These are phyloP conservation scores for Orchestia grillus DNA, from an alignment of 1,140 invertebrate genomes.

Conservation along the genomic window DNA sequence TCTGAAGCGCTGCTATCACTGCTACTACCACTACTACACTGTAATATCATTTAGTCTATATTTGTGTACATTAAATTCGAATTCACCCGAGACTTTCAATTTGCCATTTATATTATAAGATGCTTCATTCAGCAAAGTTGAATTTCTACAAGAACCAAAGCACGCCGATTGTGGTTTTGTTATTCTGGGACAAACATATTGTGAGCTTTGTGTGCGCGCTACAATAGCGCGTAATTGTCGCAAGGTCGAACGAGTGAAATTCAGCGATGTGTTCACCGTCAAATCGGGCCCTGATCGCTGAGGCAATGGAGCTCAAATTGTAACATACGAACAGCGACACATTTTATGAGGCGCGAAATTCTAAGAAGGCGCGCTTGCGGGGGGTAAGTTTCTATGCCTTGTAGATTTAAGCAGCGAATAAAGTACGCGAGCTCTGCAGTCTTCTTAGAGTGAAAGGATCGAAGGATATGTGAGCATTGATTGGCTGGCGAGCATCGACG, in stretches of 20 bases:
- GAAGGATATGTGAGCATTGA: not conserved
- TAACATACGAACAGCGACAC: not conserved
- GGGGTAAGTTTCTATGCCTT: not conserved
- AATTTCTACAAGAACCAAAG: not conserved
- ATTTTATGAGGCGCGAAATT: not conserved
- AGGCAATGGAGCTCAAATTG: not conserved
- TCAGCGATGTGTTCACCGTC: not conserved
- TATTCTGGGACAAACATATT: not conserved
- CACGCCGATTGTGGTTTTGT: not conserved
- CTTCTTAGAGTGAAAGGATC: not conserved
- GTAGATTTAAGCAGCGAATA: not conserved
- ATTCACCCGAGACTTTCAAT: not conserved
- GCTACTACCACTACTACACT: no score
- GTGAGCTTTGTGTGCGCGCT: no score
- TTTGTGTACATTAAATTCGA: not conserved
- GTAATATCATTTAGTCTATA: not conserved
- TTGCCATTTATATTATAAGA: not conserved
- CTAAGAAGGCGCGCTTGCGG: not conserved
- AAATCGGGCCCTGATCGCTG: not conserved
- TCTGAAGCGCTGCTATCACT: no score
- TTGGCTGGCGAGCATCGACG: not conserved
- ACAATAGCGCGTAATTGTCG: not conserved
- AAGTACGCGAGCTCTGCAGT: not conserved
- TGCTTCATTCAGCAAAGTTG: not conserved
- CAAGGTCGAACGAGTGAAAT: not conserved